phyloP scores from a whole-genome alignment of 2,113 vertebrate species.

The Centropus unirufus region DNA sequence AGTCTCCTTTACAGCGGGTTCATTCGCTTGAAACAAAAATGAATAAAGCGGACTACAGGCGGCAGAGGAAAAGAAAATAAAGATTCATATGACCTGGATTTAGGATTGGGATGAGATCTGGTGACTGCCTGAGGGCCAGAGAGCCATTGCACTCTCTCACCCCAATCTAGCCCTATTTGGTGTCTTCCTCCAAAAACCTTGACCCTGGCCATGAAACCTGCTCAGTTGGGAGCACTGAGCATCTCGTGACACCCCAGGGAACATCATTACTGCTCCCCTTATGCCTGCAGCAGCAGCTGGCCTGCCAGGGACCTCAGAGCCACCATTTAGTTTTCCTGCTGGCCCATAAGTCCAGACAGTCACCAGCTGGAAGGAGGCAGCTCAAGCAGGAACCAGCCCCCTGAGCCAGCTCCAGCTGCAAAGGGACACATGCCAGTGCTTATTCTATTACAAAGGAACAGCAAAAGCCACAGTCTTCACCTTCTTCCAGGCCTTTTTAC shows the following conservation, averaged over 20 bases:
- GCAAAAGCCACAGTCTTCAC: not conserved
- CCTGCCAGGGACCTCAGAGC: not conserved
- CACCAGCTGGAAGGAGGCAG: not conserved
- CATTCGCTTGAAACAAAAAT: slow-evolving; percentile 46
- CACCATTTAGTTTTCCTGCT: not conserved
- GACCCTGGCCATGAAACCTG: rapidly evolving
- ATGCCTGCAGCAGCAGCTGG: not conserved
- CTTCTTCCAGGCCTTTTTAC: not conserved
- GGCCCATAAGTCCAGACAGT: rapidly evolving
- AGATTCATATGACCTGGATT: slow-evolving; percentile 21
- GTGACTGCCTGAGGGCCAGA: not conserved
- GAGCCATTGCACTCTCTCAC: rapidly evolving
- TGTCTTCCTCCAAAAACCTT: not conserved
- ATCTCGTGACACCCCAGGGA: not conserved
- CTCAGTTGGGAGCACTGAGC: rapidly evolving
- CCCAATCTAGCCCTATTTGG: rapidly evolving
- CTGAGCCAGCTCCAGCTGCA: not conserved
- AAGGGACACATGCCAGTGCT: not conserved
- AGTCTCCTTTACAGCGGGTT: slow-evolving; percentile 36
- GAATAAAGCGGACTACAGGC: slow-evolving; percentile 3
- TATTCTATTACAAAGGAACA: rapidly evolving
- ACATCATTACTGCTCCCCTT: not conserved
- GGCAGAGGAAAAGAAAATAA: not conserved
- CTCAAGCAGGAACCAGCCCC: too few species aligned
- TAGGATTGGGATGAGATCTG: not conserved